Evolutionary conservation across 2,797 vertebrate species (phyloP).

Genomic region (Malurus leucopterus): DNA sequence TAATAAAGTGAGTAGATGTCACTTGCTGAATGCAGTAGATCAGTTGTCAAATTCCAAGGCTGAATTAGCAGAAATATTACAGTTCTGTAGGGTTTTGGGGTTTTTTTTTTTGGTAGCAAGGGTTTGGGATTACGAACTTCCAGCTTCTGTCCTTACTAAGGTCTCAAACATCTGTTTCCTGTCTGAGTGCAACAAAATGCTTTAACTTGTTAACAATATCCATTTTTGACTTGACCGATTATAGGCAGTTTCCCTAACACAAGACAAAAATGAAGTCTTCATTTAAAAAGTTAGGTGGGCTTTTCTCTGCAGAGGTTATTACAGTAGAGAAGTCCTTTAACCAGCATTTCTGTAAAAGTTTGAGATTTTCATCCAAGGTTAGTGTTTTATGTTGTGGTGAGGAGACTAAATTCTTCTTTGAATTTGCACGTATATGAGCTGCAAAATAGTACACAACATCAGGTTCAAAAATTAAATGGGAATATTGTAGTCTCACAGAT

Average conservation of each 20-base stretch:
- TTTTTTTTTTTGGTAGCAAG: neutral
- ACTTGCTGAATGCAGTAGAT: neutral
- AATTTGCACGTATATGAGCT: rapidly evolving
- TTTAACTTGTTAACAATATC: neutral
- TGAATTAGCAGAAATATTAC: neutral
- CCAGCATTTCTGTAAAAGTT: neutral
- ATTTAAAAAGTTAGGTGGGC: rapidly evolving
- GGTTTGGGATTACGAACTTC: neutral
- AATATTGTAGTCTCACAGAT: neutral
- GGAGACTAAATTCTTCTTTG: neutral
- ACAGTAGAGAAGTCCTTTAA: neutral
- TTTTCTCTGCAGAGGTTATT: neutral
- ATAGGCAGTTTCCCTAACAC: neutral
- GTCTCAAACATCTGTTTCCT: neutral
- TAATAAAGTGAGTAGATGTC: neutral
- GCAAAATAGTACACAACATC: neutral
- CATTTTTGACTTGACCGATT: neutral
- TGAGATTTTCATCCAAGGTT: neutral
- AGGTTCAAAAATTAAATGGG: neutral
- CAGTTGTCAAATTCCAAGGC: neutral
- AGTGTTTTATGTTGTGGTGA: neutral
- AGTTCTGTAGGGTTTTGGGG: neutral
- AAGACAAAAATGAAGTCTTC: neutral
- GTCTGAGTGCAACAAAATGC: neutral
- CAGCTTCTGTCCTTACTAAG: neutral